phyloP scores from a whole-genome alignment of 2,113 vertebrate genomes.

The Pituophis catenifer region DNA sequence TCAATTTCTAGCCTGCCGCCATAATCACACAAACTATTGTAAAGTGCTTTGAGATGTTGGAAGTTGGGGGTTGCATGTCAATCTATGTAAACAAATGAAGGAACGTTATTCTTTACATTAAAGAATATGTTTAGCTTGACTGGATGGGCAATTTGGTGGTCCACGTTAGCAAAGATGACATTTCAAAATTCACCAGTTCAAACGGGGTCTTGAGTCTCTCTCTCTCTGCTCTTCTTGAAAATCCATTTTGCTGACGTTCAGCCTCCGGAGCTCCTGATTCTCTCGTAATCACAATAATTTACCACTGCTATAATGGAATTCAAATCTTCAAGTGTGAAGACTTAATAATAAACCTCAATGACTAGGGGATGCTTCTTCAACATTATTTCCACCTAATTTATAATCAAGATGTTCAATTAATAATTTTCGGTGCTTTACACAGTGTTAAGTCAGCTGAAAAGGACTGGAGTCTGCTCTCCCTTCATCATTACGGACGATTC shows the following conservation, averaged over 20 bases:
- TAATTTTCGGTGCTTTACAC: slow-evolving; percentile 75
- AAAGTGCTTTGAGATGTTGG: not conserved
- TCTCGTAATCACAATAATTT: slow-evolving; percentile 71
- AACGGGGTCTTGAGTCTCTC: slow-evolving; percentile 49
- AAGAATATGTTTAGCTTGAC: slow-evolving; percentile 39
- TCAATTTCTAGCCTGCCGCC: too few species aligned
- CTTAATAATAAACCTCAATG: slow-evolving; percentile 75
- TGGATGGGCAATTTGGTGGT: slow-evolving; percentile 40
- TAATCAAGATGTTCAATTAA: slow-evolving; percentile 83
- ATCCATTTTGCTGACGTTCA: slow-evolving; percentile 68
- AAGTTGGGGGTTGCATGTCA: not conserved
- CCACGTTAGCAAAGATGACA: slow-evolving; percentile 47
- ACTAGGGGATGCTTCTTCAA: slow-evolving; percentile 76
- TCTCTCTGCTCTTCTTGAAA: slow-evolving; percentile 52
- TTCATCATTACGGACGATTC: slow-evolving; percentile 60
- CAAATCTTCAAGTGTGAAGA: slow-evolving; percentile 65
- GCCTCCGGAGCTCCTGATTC: slow-evolving; percentile 50
- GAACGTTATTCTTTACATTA: slow-evolving; percentile 52
- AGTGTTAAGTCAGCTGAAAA: slow-evolving; percentile 81
- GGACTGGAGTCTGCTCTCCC: slow-evolving; percentile 70
- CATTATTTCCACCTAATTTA: slow-evolving; percentile 83
- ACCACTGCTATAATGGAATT: slow-evolving; percentile 67
- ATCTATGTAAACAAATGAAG: not conserved
- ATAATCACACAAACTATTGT: not conserved
- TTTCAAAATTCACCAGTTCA: slow-evolving; percentile 62